phyloP scores from a whole-genome alignment of 2,113 vertebrate genomes.

The Casuarius casuarius region DNA sequence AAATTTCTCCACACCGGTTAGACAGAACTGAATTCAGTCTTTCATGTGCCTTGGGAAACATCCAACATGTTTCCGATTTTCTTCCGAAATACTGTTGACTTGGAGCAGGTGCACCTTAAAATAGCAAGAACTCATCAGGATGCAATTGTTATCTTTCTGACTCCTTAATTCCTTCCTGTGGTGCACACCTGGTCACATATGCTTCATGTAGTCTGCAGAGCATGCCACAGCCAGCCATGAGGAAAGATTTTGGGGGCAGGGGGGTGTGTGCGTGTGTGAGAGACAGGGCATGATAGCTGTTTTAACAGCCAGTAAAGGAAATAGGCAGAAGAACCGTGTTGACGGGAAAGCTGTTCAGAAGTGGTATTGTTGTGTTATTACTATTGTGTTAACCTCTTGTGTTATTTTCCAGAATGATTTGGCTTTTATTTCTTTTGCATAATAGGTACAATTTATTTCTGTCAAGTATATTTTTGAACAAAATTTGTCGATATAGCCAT shows the following conservation, averaged over 20 bases:
- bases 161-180: conserved; percentile 40
- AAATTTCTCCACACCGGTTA: conserved; percentile 75
- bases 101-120: conserved; percentile 73
- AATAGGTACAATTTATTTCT: background rate
- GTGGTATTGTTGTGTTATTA: background rate
- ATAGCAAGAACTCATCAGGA: conserved; percentile 70
- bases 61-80: conserved; percentile 70
- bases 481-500: background rate
- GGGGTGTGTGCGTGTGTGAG: background rate
- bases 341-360: background rate
- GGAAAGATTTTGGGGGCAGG: background rate
- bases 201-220: background rate
- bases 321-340: background rate
- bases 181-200: conserved; percentile 34
- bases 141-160: conserved; percentile 57
- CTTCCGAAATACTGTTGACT: conserved; percentile 69
- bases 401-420: background rate
- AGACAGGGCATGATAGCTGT: background rate
- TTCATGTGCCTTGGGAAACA: conserved; percentile 72
- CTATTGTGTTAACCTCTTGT: background rate
- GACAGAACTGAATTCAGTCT: conserved; percentile 70
- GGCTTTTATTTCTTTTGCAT: background rate
- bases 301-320: background rate
- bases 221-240: background rate
- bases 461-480: background rate